phyloP scores from a whole-genome alignment of 1,140 invertebrate species.

The Nasonia giraulti region DNA sequence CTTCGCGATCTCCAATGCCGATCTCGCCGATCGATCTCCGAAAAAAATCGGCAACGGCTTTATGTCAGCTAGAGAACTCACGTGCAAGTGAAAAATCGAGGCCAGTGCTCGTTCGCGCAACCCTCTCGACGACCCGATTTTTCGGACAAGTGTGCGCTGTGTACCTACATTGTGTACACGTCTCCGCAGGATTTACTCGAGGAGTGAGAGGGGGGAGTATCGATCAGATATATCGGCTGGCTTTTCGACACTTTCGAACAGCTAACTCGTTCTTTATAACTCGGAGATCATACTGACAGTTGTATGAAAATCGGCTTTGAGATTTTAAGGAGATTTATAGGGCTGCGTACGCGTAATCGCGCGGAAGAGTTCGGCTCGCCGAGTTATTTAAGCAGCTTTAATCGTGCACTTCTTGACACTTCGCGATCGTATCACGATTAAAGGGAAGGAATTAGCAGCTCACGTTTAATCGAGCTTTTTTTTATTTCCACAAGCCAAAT shows the following conservation, averaged over 20 bases:
- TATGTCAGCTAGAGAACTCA: neutral
- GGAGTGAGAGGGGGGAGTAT: neutral
- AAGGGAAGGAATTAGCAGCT: too few relatives aligned
- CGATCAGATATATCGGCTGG: neutral
- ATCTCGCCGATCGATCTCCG: neutral
- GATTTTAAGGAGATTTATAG: too few relatives aligned
- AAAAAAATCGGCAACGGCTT: slow-evolving; percentile 18
- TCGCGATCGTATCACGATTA: too few relatives aligned
- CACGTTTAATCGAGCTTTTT: too few relatives aligned
- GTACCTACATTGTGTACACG: neutral
- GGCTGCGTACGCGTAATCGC: too few relatives aligned
- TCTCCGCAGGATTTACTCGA: neutral
- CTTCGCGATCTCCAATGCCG: neutral
- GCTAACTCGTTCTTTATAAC: neutral
- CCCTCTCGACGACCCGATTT: slow-evolving; percentile 32
- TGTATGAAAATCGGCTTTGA: too few relatives aligned
- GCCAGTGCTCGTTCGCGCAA: slow-evolving; percentile 1
- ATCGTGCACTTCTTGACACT: too few relatives aligned
- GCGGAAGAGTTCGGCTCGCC: neutral
- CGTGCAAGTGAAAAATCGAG: slow-evolving; percentile 28
- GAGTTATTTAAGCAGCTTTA: too few relatives aligned
- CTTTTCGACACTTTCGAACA: neutral
- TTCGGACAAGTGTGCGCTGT: neutral
- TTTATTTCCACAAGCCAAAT: too few relatives aligned
- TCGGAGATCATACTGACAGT: too few relatives aligned